These are phyloP conservation scores for Ethmia dodecea DNA, from an alignment of 2,888 invertebrate genomes.

Conservation along the genomic window DNA sequence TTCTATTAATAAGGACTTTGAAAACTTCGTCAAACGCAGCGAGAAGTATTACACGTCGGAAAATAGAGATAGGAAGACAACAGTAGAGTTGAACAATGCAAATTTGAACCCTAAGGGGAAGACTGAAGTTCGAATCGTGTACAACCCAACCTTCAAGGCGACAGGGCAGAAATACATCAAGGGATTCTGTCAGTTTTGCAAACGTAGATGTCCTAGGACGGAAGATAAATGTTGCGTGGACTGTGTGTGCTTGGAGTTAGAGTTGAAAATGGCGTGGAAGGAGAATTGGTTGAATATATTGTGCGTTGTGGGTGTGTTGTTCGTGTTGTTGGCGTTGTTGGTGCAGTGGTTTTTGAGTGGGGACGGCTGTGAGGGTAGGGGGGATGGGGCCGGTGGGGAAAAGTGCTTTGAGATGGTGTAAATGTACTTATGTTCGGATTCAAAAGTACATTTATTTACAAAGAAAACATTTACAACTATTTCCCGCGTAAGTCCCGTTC, in stretches of 20 bases:
- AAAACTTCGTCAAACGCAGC: conserved; percentile 65
- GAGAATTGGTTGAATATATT: conserved; percentile 67
- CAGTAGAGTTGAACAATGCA: conserved; percentile 32
- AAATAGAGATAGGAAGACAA: conserved; percentile 44
- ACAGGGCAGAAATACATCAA: conserved; percentile 31
- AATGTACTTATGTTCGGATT: background rate
- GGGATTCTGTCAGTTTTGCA: conserved; percentile 55
- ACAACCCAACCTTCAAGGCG: conserved; percentile 63
- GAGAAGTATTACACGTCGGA: conserved; percentile 64
- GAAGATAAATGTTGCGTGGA: conserved; percentile 54
- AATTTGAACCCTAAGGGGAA: conserved; percentile 29
- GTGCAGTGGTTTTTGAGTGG: conserved; percentile 47
- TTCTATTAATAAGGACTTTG: conserved; percentile 55
- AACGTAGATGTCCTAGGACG: conserved; percentile 48
- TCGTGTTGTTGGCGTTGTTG: conserved; percentile 50
- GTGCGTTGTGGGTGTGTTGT: conserved; percentile 45
- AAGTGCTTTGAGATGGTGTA: conserved; percentile 44
- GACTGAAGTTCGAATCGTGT: conserved; percentile 66
- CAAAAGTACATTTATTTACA: too few species aligned
- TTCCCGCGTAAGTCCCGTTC: too few species aligned
- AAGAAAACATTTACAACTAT: too few species aligned
- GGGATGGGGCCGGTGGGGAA: conserved; percentile 26
- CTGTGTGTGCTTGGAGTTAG: conserved; percentile 55
- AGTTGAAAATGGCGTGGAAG: conserved; percentile 50
- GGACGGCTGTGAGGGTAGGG: conserved; percentile 30